Percentiles rank a stretch among this genome's conserved stretches.
These are phyloP conservation scores for Spatulosminthurus flaviceps DNA, from an alignment of 2,888 invertebrate species.

Conservation along the genomic window DNA sequence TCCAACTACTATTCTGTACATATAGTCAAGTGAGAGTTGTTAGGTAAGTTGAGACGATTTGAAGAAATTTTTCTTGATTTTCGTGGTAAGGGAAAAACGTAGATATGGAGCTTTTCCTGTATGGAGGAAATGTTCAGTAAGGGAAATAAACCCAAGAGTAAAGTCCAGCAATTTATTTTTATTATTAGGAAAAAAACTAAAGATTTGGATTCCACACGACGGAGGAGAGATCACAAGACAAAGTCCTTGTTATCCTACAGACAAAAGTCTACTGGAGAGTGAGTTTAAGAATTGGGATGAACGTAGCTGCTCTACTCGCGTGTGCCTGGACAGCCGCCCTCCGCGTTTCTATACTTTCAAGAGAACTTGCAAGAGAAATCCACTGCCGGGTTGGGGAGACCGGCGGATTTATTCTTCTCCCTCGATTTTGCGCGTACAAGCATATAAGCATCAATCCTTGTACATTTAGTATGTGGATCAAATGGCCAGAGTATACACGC, in stretches of 20 bases:
- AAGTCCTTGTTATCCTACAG: background rate
- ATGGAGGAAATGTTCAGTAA: background rate
- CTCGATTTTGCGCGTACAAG: constrained; percentile 46
- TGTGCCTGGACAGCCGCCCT: constrained; percentile 4
- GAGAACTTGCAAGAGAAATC: constrained; percentile 36
- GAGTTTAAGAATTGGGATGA: background rate
- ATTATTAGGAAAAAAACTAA: background rate
- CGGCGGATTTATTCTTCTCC: constrained; percentile 49
- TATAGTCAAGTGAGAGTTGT: background rate
- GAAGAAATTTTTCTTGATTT: too few species aligned
- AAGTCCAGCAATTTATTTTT: constrained; percentile 14
- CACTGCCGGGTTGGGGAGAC: constrained; percentile 50
- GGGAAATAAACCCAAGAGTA: background rate
- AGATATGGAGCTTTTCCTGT: background rate
- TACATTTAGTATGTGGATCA: background rate
- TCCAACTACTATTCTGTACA: background rate
- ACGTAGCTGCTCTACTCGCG: background rate
- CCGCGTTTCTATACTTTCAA: background rate
- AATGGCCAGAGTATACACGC: too few species aligned
- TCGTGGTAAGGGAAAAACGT: background rate
- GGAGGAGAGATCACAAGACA: background rate
- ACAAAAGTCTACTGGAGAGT: background rate
- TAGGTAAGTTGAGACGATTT: background rate
- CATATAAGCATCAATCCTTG: background rate
- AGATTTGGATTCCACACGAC: constrained; percentile 18